Base-by-base conservation (phyloP, 2,797 vertebrate species). In the Enteromius thamalakanensis region DNA sequence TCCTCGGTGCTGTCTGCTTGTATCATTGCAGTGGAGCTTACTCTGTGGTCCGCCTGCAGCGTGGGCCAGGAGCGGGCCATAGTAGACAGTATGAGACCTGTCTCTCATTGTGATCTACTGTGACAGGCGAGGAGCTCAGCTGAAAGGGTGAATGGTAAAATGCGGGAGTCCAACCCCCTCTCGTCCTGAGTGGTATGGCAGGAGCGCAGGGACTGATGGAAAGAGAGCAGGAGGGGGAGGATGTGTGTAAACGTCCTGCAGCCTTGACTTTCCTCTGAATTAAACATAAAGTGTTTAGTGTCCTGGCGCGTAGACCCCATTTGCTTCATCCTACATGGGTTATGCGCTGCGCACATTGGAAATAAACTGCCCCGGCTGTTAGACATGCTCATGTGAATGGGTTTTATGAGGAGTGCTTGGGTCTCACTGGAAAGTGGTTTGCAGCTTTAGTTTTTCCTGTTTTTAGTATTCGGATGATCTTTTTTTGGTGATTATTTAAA, bases 231-330 rank as follows among this genome's bases (percentile, higher is more conserved):
- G 65, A 62, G 47, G 83, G 67, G 68, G 76, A 79, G 82, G 68
- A 65, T 80, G 58, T 51, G 79, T 79, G 68, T 53, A 68, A 64
- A 76, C 67, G 79, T 85, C 79, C 82, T 76, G 70, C 76, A 87
- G 87, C 86, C 86, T 85, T 85, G 82, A 86, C 86, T 88, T 87
- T 82, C 79, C 79, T 86, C 83, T 87, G 88, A 87, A 90, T 89
- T 89, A 86, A 83, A 87, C 85, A 86, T 88, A 84, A 85, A 87
- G 84, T 85, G 85, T 88, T 87, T 88, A 88, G 85, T 86, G 84
- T 88, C 84, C 84, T 86, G 71, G 65, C 65, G 80, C 68, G 68
- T 65, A 77, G 53, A 76, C 82, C 81, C 86, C 37, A 88, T 90
- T 89, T 89, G 76, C 76, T 53, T 82, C 87, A 80, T 81, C 83